Percentiles rank a stretch among this genome's conserved stretches.
Evolutionary conservation across 2,888 invertebrate species (phyloP).

Genomic region (Pammene fasciana): DNA sequence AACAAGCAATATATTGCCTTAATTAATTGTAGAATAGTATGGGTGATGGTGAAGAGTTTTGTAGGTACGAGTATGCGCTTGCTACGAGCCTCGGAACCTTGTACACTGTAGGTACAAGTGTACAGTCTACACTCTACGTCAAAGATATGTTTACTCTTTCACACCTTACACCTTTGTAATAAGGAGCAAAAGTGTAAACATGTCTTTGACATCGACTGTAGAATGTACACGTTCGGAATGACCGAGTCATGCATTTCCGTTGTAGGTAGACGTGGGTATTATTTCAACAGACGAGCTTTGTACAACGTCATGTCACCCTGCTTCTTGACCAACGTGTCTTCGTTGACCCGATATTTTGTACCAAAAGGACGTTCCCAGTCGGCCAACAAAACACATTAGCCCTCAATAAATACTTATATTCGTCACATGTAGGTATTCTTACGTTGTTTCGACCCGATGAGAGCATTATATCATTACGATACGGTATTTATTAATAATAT

Average conservation of each 20-base stretch:
- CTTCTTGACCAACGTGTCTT: background rate
- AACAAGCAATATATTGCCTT: too few species aligned
- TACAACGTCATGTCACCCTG: conserved; percentile 28
- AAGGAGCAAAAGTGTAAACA: too few species aligned
- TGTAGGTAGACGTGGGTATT: background rate
- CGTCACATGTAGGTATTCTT: background rate
- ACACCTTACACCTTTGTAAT: too few species aligned
- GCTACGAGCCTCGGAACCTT: too few species aligned
- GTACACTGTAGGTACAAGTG: too few species aligned
- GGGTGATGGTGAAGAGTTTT: too few species aligned
- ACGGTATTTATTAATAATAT: background rate
- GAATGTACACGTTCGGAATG: too few species aligned
- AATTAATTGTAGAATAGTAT: conserved; percentile 42
- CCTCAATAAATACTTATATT: background rate
- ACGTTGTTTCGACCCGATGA: conserved; percentile 2
- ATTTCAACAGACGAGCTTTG: conserved; percentile 22
- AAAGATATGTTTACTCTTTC: too few species aligned
- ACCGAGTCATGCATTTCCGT: too few species aligned
- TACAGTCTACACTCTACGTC: too few species aligned
- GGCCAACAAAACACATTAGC: background rate
- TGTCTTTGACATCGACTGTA: too few species aligned
- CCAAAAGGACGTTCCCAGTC: background rate
- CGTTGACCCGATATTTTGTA: background rate
- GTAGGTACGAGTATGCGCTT: too few species aligned
- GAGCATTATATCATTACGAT: background rate